phyloP scores from a whole-genome alignment of 2,113 vertebrate genomes.

The Phasianus colchicus region DNA sequence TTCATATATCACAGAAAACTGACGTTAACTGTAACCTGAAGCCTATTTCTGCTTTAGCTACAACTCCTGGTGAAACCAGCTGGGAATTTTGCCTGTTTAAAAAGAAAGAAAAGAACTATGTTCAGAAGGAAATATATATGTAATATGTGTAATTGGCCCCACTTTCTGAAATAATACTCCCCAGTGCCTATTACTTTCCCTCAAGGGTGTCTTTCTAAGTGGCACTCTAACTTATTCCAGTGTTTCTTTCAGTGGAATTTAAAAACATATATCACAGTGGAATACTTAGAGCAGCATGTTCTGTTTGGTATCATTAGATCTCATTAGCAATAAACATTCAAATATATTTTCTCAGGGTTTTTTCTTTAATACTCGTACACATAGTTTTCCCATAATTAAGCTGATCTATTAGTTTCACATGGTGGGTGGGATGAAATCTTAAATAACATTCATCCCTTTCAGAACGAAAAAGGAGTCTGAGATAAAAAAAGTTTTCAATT shows the following conservation, averaged over 20 bases:
- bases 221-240: conserved; percentile 52
- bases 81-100: conserved; percentile 3
- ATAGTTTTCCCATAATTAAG: conserved; percentile 77
- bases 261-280: conserved; percentile 67
- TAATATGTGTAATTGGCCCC: not conserved
- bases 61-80: not conserved
- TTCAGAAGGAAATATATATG: not conserved
- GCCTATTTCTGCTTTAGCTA: not conserved
- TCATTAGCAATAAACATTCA: conserved; percentile 78
- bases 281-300: conserved; percentile 61
- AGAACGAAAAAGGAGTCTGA: conserved; percentile 67
- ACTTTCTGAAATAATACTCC: conserved; percentile 34
- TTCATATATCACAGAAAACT: not conserved
- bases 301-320: conserved; percentile 76
- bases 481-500: conserved; percentile 66
- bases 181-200: conserved; percentile 20
- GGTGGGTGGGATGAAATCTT: conserved; percentile 77
- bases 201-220: conserved; percentile 33
- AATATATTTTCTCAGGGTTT: conserved; percentile 73
- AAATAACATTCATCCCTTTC: conserved; percentile 77
- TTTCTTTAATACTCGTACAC: conserved; percentile 60
- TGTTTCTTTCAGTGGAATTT: conserved; percentile 55
- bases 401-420: conserved; percentile 78
- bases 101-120: not conserved
- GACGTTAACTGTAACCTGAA: not conserved